Conservation (phyloP, 2,888 invertebrate genomes). For the Coremacera marginata region DNA sequence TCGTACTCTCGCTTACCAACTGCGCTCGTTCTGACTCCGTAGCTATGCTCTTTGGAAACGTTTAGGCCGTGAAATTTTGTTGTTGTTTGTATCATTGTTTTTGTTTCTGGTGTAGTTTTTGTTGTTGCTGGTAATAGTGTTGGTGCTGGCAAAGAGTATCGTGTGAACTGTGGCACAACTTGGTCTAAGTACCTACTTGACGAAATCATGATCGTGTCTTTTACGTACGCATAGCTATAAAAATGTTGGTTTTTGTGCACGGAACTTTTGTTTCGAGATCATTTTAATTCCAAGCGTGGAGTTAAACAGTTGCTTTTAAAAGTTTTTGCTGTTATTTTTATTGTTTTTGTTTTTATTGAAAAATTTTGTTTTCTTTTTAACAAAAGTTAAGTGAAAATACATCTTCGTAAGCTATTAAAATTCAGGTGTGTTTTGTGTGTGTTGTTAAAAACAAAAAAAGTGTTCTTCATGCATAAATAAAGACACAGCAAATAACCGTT, state of each 20-base stretch:
- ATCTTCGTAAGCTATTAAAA: background rate
- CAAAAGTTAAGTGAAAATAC: background rate
- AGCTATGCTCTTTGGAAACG: too few relatives aligned
- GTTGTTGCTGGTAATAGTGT: background rate
- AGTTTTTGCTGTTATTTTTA: background rate
- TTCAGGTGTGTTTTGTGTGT: background rate
- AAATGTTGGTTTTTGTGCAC: constrained; percentile 58
- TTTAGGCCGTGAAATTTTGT: too few relatives aligned
- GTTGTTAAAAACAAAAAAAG: background rate
- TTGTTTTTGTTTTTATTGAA: constrained; percentile 25
- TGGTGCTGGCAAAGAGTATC: background rate
- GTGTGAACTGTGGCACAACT: constrained; percentile 1
- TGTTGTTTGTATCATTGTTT: background rate
- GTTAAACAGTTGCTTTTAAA: constrained; percentile 53
- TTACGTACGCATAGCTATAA: constrained; percentile 49
- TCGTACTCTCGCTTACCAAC: too few relatives aligned
- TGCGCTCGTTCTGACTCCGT: too few relatives aligned
- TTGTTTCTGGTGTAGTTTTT: background rate
- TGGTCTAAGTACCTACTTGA: constrained; percentile 18
- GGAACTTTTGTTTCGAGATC: constrained; percentile 60
- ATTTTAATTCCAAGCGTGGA: constrained; percentile 60
- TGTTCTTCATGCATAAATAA: too few relatives aligned
- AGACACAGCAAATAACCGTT: too few relatives aligned
- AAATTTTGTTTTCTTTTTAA: constrained; percentile 20
- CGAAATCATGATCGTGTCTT: constrained; percentile 27